Percentiles rank a stretch among this genome's conserved stretches.
Evolutionary conservation across 2,888 invertebrate species (phyloP).

Genomic region (Trichopoda pennipes): DNA sequence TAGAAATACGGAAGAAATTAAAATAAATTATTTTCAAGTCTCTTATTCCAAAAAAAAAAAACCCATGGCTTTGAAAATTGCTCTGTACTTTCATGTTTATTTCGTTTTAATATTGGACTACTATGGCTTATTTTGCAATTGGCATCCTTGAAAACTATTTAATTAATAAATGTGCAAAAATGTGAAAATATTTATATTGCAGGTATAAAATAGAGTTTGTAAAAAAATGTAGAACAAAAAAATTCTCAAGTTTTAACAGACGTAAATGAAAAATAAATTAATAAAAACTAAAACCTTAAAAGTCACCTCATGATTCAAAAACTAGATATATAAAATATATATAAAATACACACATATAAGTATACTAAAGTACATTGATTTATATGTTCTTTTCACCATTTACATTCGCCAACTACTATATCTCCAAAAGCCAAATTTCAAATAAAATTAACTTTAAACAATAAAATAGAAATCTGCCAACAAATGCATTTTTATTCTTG

Average conservation of each 20-base stretch:
- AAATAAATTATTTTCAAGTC: no score
- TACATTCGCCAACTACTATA: conserved; percentile 26
- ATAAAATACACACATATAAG: background rate
- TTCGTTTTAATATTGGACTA: background rate
- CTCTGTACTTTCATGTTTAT: background rate
- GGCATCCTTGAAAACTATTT: conserved; percentile 3
- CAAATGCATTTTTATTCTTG: conserved; percentile 48
- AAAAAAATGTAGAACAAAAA: background rate
- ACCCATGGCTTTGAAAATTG: background rate
- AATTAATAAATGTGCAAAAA: conserved; percentile 1
- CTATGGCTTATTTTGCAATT: background rate
- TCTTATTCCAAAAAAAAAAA: no score
- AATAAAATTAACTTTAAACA: conserved; percentile 65
- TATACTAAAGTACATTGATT: background rate
- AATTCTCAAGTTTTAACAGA: background rate
- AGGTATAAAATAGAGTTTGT: background rate
- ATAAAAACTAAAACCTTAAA: no score
- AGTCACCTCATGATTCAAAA: background rate
- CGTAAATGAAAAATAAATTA: no score
- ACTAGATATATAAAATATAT: background rate
- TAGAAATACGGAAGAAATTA: no score
- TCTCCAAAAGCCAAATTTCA: conserved; percentile 58
- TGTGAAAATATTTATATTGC: background rate
- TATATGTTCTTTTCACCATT: conserved; percentile 37
- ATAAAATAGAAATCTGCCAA: conserved; percentile 55